Evolutionary conservation across 64 coral and sea anemone genomes (phyloP).

Genomic region (Actinia tenebrosa): DNA sequence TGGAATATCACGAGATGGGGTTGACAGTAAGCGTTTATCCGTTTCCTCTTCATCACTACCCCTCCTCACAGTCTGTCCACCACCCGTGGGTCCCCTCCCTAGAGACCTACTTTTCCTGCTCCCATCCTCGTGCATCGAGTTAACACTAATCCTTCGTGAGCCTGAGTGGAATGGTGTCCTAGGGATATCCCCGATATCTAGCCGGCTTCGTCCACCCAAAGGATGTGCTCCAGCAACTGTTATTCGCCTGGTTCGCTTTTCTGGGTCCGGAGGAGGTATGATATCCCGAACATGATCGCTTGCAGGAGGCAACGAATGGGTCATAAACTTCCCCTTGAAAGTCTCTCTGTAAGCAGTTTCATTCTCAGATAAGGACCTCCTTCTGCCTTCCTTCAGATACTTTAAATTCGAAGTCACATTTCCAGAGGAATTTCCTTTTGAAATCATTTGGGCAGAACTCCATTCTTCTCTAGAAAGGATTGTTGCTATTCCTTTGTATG

Average conservation of each 20-base stretch:
- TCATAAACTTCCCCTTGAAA: not conserved
- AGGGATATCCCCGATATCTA: not conserved
- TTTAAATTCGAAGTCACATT: not conserved
- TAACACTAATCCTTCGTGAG: not conserved
- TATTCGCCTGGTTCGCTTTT: not conserved
- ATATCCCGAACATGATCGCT: not conserved
- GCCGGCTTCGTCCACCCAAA: not conserved
- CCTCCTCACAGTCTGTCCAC: not conserved
- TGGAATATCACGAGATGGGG: not conserved
- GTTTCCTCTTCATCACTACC: conserved; percentile 10
- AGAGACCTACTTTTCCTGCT: not conserved
- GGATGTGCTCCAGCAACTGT: not conserved
- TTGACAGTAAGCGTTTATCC: not conserved
- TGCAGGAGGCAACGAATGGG: not conserved
- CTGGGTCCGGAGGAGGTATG: not conserved
- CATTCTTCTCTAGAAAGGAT: not conserved
- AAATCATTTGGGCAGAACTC: not conserved
- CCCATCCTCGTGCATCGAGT: not conserved
- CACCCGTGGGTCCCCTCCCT: not conserved
- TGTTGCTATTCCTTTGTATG: not conserved
- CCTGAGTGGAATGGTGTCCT: not conserved
- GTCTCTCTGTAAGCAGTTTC: not conserved
- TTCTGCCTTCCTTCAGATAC: not conserved
- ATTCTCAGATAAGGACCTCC: not conserved
- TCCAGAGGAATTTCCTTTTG: not conserved